Percentiles rank a stretch among this genome's conserved stretches.
Conservation (phyloP, 2,888 invertebrate genomes). For the Drosophila eohydei region DNA sequence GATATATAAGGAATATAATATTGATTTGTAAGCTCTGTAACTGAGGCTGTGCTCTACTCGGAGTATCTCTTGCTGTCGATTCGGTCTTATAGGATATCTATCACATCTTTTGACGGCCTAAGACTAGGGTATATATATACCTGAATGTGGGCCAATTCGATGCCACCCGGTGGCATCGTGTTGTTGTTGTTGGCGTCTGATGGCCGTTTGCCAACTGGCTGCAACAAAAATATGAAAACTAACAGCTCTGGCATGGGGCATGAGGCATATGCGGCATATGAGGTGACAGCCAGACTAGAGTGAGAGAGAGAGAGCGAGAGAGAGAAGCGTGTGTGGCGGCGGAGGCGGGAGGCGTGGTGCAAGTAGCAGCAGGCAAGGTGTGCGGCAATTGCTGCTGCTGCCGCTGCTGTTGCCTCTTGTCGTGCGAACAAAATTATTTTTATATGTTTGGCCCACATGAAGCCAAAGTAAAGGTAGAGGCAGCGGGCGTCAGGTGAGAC, state of each 20-base stretch:
- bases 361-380: slow-evolving; percentile 32
- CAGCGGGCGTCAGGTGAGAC: slow-evolving; percentile 28
- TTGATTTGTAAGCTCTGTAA: too few species aligned
- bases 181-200: slow-evolving; percentile 41
- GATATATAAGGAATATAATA: too few species aligned
- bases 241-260: slow-evolving; percentile 27
- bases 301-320: background rate
- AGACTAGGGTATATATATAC: slow-evolving; percentile 1
- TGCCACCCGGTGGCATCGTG: slow-evolving; percentile 58
- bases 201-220: slow-evolving; percentile 66
- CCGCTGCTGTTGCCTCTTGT: slow-evolving; percentile 40
- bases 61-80: background rate
- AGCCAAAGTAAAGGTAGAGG: slow-evolving; percentile 1
- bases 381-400: slow-evolving; percentile 42
- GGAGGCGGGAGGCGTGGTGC: background rate
- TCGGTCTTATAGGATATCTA: background rate
- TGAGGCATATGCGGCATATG: background rate
- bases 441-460: slow-evolving; percentile 63
- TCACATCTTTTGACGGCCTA: background rate
- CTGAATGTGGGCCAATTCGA: slow-evolving; percentile 62
- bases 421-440: slow-evolving; percentile 63
- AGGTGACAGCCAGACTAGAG: slow-evolving; percentile 23
- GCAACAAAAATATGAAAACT: slow-evolving; percentile 48
- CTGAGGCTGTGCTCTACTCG: background rate
- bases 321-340: background rate